Evolutionary conservation across 2,888 invertebrate genomes (phyloP), one percentile per base, ranked within the genome.

Genomic region (Nomada goodeniana): DNA sequence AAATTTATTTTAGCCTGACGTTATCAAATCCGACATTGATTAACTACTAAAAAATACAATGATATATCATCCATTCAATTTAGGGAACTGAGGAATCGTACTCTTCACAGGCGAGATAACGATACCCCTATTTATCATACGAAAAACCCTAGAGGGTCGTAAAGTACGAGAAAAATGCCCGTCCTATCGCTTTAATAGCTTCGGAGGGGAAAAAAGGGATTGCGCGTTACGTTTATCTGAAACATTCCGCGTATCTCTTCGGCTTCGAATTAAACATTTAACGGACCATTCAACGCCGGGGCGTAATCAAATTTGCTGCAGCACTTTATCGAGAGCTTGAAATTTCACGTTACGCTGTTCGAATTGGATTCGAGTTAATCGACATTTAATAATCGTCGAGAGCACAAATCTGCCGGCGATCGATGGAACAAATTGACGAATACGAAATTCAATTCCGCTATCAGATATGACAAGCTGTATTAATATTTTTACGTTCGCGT

Each of bases 121-220:
- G 26, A 10, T 5, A n/a, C 42, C 44, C 26, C n/a, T 69, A 57
- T 69, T 69, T 69, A 29, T 69, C 69, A 47, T 59, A 59, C 57
- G 44, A 26, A 53, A 57, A 59, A 44, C 69, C 9, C 69, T 59
- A n/a, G 44, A 29, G 26, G n/a, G n/a, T 1, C 13, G 18, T 47
- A 44, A 69, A 44, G 4, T 13, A n/a, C 2, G 44, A n/a, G 44
- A 13, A n/a, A 44, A 44, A 57, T 23, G 36, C 29, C 20, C 52
- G 29, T 68, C 42, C 5, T 9, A 5, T n/a, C 57, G n/a, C 47
- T 69, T 57, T 47, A n/a, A 69, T 18, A 15, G n/a, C 26, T 13
- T 23, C 0, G 36, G 7, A 36, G 7, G 7, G 0, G 0, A n/a
- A 5, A 18, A 36, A 23, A 23, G 53, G 42, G 57, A 47, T 26